Base-by-base conservation (phyloP, 1,140 invertebrate species). In the Propsilocerus akamusi region DNA sequence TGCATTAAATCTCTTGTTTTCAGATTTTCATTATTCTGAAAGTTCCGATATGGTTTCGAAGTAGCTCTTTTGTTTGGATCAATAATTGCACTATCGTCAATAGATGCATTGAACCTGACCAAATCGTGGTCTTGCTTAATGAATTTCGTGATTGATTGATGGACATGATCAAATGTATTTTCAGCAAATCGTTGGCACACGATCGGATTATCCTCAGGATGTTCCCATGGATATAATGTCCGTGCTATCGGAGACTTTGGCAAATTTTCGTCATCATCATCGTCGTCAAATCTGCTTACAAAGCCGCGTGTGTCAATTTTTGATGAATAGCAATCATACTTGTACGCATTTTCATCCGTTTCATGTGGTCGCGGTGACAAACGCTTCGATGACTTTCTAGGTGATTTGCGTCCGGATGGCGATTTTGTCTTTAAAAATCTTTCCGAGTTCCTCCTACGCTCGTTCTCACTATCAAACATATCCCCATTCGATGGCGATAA, bases 1-100 rank as follows among this genome's bases (percentile, higher is more conserved):
- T 69, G 62, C 53, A 71, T 68, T 3, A 63, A 61, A 11, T 64
- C 63, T 2, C 63, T 58, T 0, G 62, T 64, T 24, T 60, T 60
- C 48, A 63, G 55, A 20, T 65, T 65, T 55, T 64, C 63, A 54
- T 61, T 49, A 17, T 61, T 62, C 26, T 57, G 59, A 17, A 65
- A 65, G 3, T 60, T 59, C 23, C 61, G 52, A 48, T 58, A 59
- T 14, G 5, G 6, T 30, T 2, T 1, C 4, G 63, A 58, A 41
- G 59, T 57, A 47, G 63, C 54, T 24, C 14, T 24, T 47, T 25
- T 47, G 3, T 17, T 41, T 17, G n/a, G 34, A 41, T 12, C 61
- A 54, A 58, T 64, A 37, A 52, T 51, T 6, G 53, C 56, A 48
- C 63, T 59, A 25, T 67, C 65, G 5, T 64, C 58, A 7, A 64